Percentiles rank a stretch among this genome's conserved stretches.
Evolutionary conservation across 1,140 invertebrate species (phyloP).

Genomic region (Andricus grossulariae): DNA sequence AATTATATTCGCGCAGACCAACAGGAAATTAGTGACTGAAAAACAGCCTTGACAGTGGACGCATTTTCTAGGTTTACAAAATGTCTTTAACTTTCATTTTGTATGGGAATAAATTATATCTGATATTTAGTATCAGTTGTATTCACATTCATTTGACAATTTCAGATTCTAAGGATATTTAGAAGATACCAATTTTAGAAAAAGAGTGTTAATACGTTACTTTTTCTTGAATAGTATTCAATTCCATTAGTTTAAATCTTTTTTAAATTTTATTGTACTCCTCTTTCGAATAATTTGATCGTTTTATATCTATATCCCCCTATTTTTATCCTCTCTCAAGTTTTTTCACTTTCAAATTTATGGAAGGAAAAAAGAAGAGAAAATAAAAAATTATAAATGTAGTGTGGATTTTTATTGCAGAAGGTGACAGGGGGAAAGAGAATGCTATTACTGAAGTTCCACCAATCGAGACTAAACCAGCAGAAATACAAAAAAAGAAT

Average conservation of each 20-base stretch:
- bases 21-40: not conserved
- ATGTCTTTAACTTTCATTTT: not conserved
- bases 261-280: no score
- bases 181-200: no score
- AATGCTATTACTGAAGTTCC: conserved; percentile 31
- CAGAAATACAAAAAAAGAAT: conserved; percentile 60
- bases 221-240: no score
- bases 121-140: not conserved
- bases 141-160: not conserved
- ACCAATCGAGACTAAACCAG: conserved; percentile 69
- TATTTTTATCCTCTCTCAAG: no score
- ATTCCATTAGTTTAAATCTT: no score
- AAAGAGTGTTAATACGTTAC: no score
- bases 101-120: not conserved
- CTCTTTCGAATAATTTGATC: no score
- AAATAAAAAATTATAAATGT: no score
- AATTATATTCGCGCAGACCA: not conserved
- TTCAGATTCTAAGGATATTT: no score
- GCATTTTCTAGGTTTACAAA: not conserved
- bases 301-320: no score
- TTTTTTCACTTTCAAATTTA: no score
- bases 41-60: conserved; percentile 1
- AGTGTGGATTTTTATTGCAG: not conserved
- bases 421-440: not conserved
- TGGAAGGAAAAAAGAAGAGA: no score